A percentile compares a stretch with the other conserved stretches of the same genome.
Conservation (phyloP, 2,888 invertebrate genomes). For the Drosophila meridiana region DNA sequence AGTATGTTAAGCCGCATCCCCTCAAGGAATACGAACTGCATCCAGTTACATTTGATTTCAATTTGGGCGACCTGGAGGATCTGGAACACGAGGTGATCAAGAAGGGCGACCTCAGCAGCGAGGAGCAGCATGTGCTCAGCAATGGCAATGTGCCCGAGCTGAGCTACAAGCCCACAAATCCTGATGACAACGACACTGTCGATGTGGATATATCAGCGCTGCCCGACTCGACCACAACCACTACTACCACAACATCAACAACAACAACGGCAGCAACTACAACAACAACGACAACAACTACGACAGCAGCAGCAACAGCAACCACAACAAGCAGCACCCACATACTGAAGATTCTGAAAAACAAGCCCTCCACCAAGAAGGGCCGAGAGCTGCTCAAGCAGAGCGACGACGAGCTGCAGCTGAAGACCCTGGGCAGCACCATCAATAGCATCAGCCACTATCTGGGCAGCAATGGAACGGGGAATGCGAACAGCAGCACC, state of each 20-base stretch:
- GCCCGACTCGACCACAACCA: conserved; percentile 22
- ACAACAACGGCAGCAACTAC: conserved; percentile 48
- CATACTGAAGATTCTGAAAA: conserved; percentile 81
- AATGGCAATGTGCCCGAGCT: conserved; percentile 57
- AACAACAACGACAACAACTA: conserved; percentile 18
- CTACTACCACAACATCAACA: conserved; percentile 23
- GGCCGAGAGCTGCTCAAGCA: conserved; percentile 80
- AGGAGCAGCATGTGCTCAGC: conserved; percentile 78
- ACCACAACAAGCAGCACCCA: conserved; percentile 69
- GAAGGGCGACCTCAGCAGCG: conserved; percentile 81
- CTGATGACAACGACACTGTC: conserved; percentile 65
- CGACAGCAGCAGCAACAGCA: conserved; percentile 24
- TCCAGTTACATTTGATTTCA: conserved; percentile 84
- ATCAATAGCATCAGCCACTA: conserved; percentile 83
- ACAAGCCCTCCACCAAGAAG: conserved; percentile 76
- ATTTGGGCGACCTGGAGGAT: conserved; percentile 84
- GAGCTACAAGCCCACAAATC: conserved; percentile 56
- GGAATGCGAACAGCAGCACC: conserved; percentile 36
- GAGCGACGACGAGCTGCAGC: conserved; percentile 75
- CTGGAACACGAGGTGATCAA: conserved; percentile 82
- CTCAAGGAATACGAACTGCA: conserved; percentile 82
- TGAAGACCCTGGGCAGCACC: conserved; percentile 76
- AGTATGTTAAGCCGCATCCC: conserved; percentile 75
- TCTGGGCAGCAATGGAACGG: conserved; percentile 59
- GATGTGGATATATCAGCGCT: conserved; percentile 58